Base-by-base conservation (phyloP, 2,797 vertebrate genomes). In the Nyctibius grandis region DNA sequence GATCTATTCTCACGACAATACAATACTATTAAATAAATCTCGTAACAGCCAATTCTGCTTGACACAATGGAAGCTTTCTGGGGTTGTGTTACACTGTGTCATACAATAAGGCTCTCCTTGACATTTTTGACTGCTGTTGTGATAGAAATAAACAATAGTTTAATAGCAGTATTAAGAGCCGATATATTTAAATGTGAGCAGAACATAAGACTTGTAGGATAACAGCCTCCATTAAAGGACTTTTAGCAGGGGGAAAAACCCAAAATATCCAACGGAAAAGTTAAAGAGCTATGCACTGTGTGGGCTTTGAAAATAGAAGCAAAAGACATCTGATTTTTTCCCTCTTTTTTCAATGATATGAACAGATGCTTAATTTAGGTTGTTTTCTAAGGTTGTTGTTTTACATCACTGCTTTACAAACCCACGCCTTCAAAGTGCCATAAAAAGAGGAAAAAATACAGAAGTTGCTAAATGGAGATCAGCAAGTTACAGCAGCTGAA, bases 401-500 rank as follows among this genome's bases (percentile, higher is more conserved):
- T 89, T 90, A 93, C 93, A 93, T 95, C 91, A 82, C 53, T 93
- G 63, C 83, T 92, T 68, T 68, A 17, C 15, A 92, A 90, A 56
- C 86, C 78, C 44, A 60, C 3, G 1, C 31, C 74, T 96, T 88
- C 84, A 40, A 96, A 94, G 90, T 91, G 81, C 64, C 51, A 34
- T 86, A 90, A 78, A 65, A 64, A 50, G 53, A 91, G 76, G 82
- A 72, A 95, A 97, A 97, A 96, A 88, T 94, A 93, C 61, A 92
- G 90, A 97, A 96, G 95, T 94, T 95, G 73, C 92, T 95, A 73
- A 81, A 92, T 15, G 50, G 75, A 90, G 94, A 96, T 83, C 80
- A 94, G 82, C 36, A n/a, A 96, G 89, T 97, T 97, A 91, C 93
- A 89, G 61, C 64, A 81, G 82, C 93, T 93, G 92, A 91, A 96